These are phyloP conservation scores for Myiagra hebetior DNA, from an alignment of 2,113 vertebrate genomes.

Conservation along the genomic window DNA sequence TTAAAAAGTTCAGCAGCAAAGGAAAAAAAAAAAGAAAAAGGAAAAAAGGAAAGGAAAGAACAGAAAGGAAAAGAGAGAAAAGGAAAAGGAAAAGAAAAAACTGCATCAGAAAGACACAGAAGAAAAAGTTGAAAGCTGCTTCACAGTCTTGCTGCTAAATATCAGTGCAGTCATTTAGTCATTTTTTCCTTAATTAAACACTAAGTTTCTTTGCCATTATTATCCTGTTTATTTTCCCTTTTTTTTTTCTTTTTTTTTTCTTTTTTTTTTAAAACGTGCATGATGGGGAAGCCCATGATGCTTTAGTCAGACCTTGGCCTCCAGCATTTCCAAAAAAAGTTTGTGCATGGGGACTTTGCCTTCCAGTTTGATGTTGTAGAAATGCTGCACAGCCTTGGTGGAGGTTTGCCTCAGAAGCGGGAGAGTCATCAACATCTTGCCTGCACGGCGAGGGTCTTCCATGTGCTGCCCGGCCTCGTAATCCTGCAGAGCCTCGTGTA, in stretches of 20 bases:
- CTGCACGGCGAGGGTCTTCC: constrained; percentile 93
- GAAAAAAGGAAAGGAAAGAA: constrained; percentile 68
- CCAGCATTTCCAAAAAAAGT: constrained; percentile 99
- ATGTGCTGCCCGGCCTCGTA: constrained; percentile 93
- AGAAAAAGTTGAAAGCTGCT: constrained; percentile 79
- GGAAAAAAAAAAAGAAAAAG: not conserved
- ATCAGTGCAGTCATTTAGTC: constrained; percentile 80
- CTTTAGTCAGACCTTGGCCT: constrained; percentile 96
- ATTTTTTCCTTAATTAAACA: constrained; percentile 76
- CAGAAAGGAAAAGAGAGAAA: constrained; percentile 55
- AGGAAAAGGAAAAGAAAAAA: constrained; percentile 56
- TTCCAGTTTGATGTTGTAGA: constrained; percentile 99
- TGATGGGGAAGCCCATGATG: constrained; percentile 67
- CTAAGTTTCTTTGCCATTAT: constrained; percentile 78
- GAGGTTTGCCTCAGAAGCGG: constrained; percentile 96
- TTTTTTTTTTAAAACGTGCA: constrained; percentile 68
- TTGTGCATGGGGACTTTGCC: constrained; percentile 99
- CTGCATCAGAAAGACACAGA: constrained; percentile 68
- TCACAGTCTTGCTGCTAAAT: constrained; percentile 81
- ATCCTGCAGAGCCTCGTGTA: constrained; percentile 98
- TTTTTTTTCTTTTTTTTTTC: constrained; percentile 51
- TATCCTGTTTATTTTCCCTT: constrained; percentile 72
- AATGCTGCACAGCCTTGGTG: constrained; percentile 98
- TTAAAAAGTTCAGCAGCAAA: constrained; percentile 62
- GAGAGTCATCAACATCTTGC: constrained; percentile 98